phyloP scores from a whole-genome alignment of 1,140 invertebrate genomes.

The Nymphalis io region DNA sequence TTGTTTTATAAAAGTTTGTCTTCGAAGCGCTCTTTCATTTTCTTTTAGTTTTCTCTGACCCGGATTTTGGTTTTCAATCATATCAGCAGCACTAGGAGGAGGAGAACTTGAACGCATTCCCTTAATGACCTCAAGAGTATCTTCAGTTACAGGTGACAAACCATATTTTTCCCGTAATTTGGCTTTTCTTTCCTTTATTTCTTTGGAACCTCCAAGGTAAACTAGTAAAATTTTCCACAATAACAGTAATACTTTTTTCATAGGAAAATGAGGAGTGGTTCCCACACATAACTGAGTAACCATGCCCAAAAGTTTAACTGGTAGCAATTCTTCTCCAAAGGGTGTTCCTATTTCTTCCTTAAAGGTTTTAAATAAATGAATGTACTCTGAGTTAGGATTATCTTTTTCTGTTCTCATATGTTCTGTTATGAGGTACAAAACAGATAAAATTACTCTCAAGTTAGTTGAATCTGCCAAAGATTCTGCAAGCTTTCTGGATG shows the following conservation, averaged over 20 bases:
- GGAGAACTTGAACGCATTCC: conserved; percentile 97
- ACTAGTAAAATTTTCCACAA: conserved; percentile 97
- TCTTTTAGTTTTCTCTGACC: conserved; percentile 82
- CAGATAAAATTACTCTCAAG: conserved; percentile 94
- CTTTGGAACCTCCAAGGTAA: conserved; percentile 93
- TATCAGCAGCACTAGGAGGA: conserved; percentile 94
- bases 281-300: conserved; percentile 97
- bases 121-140: conserved; percentile 95
- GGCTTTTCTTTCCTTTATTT: conserved; percentile 88
- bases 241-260: conserved; percentile 98
- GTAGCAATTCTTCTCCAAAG: conserved; percentile 90
- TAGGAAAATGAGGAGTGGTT: conserved; percentile 96
- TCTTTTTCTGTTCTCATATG: conserved; percentile 88
- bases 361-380: conserved; percentile 87
- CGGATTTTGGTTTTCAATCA: conserved; percentile 93
- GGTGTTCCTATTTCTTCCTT: conserved; percentile 89
- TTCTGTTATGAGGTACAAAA: conserved; percentile 97
- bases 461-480: conserved; percentile 95
- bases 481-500: conserved; percentile 93
- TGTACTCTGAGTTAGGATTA: conserved; percentile 84
- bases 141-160: conserved; percentile 90
- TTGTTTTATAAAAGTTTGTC: conserved; percentile 94
- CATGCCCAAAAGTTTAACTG: conserved; percentile 95
- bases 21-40: conserved; percentile 77
- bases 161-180: conserved; percentile 86